phyloP scores from a whole-genome alignment of 2,888 invertebrate genomes.

The Oxyteleia sp. region DNA sequence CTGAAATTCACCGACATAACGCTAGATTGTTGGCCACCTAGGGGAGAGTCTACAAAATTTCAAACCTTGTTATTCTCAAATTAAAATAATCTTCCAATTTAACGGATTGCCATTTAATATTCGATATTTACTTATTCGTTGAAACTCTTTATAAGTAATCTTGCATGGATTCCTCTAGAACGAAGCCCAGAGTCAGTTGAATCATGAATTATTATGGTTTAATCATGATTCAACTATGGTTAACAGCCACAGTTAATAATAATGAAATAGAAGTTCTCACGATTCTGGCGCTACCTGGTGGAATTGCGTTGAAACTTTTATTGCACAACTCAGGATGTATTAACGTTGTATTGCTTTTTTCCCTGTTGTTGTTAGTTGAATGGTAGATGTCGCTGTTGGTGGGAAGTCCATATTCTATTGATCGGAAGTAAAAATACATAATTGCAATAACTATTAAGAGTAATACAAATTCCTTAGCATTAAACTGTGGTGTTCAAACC shows the following conservation, averaged over 20 bases:
- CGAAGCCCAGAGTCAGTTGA: not conserved
- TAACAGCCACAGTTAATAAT: not conserved
- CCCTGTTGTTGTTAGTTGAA: too few relatives aligned
- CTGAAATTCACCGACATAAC: slow-evolving; percentile 35
- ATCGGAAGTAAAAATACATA: too few relatives aligned
- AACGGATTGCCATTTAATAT: slow-evolving; percentile 5
- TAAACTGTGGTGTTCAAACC: too few relatives aligned
- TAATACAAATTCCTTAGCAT: too few relatives aligned
- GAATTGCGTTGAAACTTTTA: not conserved
- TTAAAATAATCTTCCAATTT: not conserved
- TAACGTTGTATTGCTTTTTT: not conserved
- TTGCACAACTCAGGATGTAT: not conserved
- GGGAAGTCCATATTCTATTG: too few relatives aligned
- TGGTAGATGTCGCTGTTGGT: too few relatives aligned
- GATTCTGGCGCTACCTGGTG: not conserved
- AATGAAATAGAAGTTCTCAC: not conserved
- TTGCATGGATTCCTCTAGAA: slow-evolving; percentile 37
- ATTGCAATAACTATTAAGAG: too few relatives aligned
- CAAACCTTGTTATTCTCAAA: not conserved
- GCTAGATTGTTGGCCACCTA: slow-evolving; percentile 19
- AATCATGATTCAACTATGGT: not conserved
- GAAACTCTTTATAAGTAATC: slow-evolving; percentile 12
- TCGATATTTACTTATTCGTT: slow-evolving; percentile 8
- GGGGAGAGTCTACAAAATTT: slow-evolving; percentile 1
- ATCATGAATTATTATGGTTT: slow-evolving; percentile 2